Evolutionary conservation across 2,888 invertebrate species (phyloP).

Genomic region (Dendrolimus pini): DNA sequence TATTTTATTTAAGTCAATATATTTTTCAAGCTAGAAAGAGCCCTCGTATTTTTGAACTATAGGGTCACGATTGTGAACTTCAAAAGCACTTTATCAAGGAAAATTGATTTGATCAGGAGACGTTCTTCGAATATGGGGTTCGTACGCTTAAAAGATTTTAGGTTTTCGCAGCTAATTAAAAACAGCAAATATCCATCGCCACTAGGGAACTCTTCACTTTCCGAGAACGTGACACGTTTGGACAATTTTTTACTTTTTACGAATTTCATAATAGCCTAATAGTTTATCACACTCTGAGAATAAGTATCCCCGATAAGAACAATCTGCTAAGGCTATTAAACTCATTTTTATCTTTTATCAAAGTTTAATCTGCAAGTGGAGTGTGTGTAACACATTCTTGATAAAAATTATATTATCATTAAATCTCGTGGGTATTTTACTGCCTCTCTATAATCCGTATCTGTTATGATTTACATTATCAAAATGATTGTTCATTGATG

Average conservation of each 20-base stretch:
- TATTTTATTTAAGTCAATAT: background rate
- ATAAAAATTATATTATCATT: constrained; percentile 59
- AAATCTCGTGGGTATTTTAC: constrained; percentile 49
- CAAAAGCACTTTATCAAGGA: too few species aligned
- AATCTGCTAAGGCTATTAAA: constrained; percentile 54
- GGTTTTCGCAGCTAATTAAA: too few species aligned
- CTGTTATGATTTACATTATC: constrained; percentile 33
- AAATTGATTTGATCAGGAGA: too few species aligned
- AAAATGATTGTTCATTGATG: constrained; percentile 42
- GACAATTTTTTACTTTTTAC: too few species aligned
- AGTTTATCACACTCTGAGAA: background rate
- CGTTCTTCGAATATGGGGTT: too few species aligned
- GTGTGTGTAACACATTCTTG: constrained; percentile 39
- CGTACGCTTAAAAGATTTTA: too few species aligned
- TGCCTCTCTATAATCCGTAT: constrained; percentile 36
- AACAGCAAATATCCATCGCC: too few species aligned
- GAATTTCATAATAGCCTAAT: too few species aligned
- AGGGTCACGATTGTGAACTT: too few species aligned
- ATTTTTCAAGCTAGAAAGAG: background rate
- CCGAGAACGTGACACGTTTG: too few species aligned
- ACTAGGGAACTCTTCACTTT: too few species aligned
- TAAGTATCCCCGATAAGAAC: constrained; percentile 21
- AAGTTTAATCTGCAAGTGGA: constrained; percentile 44
- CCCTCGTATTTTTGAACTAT: too few species aligned
- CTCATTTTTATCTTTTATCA: constrained; percentile 60